Conservation (phyloP, 2,797 vertebrate genomes). For the Brotula barbata region DNA sequence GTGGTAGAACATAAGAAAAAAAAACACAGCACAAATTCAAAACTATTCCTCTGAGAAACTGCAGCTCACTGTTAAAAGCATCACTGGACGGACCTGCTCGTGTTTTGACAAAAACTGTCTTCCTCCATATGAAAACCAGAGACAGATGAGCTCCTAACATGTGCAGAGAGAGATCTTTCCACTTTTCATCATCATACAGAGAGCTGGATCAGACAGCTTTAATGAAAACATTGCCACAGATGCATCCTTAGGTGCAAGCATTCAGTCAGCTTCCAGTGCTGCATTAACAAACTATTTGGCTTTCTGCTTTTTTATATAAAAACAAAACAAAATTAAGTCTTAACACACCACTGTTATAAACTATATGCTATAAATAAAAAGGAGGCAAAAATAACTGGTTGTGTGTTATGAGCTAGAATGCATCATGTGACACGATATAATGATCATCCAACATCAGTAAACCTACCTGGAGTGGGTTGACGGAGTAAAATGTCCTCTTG, state of each 20-base stretch:
- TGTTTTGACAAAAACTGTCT: conserved; percentile 14
- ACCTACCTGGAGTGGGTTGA: conserved; percentile 38
- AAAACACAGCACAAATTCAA: not conserved
- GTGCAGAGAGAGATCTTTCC: conserved; percentile 50
- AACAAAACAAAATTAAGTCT: too few species aligned
- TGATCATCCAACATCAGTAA: not conserved
- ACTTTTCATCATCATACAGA: conserved; percentile 55
- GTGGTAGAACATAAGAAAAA: conserved; percentile 4
- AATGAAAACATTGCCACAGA: conserved; percentile 46
- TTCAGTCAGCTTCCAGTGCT: too few species aligned
- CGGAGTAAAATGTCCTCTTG: too few species aligned
- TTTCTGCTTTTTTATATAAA: too few species aligned
- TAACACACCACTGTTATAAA: too few species aligned
- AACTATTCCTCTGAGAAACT: not conserved
- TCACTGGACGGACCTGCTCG: conserved; percentile 15
- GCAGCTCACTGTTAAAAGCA: not conserved
- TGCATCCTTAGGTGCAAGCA: not conserved
- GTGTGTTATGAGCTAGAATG: too few species aligned
- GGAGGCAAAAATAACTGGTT: too few species aligned
- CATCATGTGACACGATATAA: too few species aligned
- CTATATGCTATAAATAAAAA: too few species aligned
- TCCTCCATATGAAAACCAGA: conserved; percentile 40
- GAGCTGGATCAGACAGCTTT: conserved; percentile 12
- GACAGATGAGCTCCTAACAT: conserved; percentile 46
- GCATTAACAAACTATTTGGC: too few species aligned